Evolutionary conservation across 2,888 invertebrate genomes (phyloP).

Genomic region (Rhopalosiphum nymphaeae): DNA sequence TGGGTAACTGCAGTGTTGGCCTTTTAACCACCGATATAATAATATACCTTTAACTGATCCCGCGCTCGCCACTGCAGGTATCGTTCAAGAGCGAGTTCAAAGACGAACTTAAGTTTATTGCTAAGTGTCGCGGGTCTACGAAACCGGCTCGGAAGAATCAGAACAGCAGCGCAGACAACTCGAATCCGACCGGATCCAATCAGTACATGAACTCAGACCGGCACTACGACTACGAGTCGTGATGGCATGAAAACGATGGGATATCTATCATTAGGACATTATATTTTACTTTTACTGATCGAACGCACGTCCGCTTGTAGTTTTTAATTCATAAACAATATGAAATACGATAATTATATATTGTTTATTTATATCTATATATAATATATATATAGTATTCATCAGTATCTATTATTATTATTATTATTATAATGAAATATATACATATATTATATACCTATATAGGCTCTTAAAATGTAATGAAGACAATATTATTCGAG

Average conservation of each 20-base stretch:
- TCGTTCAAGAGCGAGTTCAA: constrained; percentile 77
- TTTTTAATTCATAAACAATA: not conserved
- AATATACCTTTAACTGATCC: not conserved
- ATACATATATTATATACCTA: not conserved
- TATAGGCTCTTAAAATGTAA: constrained; percentile 48
- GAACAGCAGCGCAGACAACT: constrained; percentile 32
- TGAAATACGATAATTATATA: not conserved
- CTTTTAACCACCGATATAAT: not conserved
- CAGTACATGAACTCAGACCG: constrained; percentile 39
- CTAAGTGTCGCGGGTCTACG: constrained; percentile 79
- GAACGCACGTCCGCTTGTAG: not conserved
- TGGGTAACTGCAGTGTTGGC: not conserved
- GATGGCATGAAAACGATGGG: no score
- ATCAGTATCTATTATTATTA: constrained; percentile 32
- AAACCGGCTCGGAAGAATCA: constrained; percentile 72
- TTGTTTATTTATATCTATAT: not conserved
- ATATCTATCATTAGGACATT: not conserved
- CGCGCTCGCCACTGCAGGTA: constrained; percentile 71
- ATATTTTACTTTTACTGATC: not conserved
- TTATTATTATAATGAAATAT: not conserved
- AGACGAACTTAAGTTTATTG: constrained; percentile 81
- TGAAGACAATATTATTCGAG: constrained; percentile 61
- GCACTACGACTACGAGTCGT: constrained; percentile 41
- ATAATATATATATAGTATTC: not conserved
- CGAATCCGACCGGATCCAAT: constrained; percentile 44